phyloP scores from a whole-genome alignment of 1,140 invertebrate genomes.

The Xylocopa sonorina region DNA sequence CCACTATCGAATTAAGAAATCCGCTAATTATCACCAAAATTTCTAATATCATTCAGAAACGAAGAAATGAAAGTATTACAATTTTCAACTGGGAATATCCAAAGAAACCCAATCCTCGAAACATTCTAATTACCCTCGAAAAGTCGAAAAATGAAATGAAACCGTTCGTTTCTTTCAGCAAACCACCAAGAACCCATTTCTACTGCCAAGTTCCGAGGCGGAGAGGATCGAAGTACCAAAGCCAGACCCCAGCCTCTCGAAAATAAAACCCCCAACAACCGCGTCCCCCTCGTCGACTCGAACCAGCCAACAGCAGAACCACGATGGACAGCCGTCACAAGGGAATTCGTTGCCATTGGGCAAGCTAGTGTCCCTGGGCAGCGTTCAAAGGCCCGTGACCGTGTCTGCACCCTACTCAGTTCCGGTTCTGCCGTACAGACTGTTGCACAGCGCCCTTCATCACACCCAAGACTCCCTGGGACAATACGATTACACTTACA shows the following conservation, averaged over 20 bases:
- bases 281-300: not conserved
- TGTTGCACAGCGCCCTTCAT: constrained; percentile 78
- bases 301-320: not conserved
- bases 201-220: constrained; percentile 63
- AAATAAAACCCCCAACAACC: not conserved
- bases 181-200: constrained; percentile 63
- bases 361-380: constrained; percentile 13
- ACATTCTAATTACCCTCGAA: no score
- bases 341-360: constrained; percentile 20
- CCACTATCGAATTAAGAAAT: no score
- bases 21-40: no score
- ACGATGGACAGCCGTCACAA: not conserved
- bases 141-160: not conserved
- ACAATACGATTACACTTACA: constrained; percentile 86
- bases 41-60: no score
- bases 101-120: not conserved
- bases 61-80: no score
- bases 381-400: constrained; percentile 40
- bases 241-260: constrained; percentile 57
- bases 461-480: constrained; percentile 86
- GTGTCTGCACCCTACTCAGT: constrained; percentile 63
- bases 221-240: constrained; percentile 65
- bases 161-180: constrained; percentile 3
- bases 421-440: constrained; percentile 70
- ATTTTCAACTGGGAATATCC: no score